Percentiles rank a stretch among this genome's conserved stretches.
phyloP scores from a whole-genome alignment of 2,113 vertebrate species.

The Actenoides hombroni region DNA sequence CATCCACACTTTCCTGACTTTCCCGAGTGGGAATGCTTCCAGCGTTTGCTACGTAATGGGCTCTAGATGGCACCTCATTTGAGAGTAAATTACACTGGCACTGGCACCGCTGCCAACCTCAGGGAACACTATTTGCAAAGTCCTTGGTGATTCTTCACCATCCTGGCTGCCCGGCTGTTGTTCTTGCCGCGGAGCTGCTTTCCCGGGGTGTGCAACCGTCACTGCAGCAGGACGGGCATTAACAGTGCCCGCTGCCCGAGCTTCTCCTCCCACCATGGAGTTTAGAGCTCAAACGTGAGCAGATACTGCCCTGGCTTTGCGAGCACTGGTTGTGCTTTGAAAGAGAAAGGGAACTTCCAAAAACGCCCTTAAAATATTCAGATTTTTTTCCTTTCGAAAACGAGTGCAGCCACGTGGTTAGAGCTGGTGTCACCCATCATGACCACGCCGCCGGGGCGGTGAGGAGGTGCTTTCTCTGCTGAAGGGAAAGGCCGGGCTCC shows the following conservation, averaged over 20 bases:
- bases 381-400: background rate
- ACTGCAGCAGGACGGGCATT: background rate
- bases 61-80: background rate
- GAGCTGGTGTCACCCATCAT: conserved; percentile 33
- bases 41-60: fast-evolving
- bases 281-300: background rate
- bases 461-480: background rate
- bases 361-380: conserved; percentile 61
- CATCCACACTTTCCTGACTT: background rate
- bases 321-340: background rate
- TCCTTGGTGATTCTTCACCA: background rate
- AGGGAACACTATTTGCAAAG: background rate
- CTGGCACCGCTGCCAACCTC: fast-evolving
- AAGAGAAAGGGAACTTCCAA: conserved; percentile 52
- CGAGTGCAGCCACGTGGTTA: conserved; percentile 26
- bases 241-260: fast-evolving
- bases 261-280: fast-evolving
- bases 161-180: background rate
- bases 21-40: background rate
- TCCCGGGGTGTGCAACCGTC: background rate
- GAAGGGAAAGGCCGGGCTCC: background rate
- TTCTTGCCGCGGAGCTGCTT: background rate
- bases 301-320: background rate
- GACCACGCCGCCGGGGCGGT: conserved; percentile 29
- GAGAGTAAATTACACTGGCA: background rate